These are phyloP conservation scores for Falco concolor DNA, from an alignment of 2,797 vertebrate species.

Conservation along the genomic window DNA sequence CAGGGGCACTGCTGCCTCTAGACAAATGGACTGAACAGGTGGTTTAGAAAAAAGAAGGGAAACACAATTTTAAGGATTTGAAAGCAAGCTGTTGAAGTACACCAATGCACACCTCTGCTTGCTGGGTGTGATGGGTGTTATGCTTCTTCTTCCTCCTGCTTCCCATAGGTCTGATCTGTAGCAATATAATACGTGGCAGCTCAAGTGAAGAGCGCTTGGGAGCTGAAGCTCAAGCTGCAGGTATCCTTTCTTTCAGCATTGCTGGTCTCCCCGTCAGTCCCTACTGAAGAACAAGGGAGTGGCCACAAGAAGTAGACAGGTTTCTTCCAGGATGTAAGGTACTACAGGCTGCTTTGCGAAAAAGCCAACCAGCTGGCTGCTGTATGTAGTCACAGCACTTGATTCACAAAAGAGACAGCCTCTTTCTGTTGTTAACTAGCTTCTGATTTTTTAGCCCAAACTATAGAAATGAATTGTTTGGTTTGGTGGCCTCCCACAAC, in stretches of 20 bases:
- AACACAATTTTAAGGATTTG: neutral
- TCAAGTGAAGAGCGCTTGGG: neutral
- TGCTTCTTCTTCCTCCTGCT: neutral
- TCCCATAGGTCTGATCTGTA: neutral
- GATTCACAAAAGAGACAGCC: neutral
- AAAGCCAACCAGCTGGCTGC: neutral
- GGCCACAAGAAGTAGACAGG: neutral
- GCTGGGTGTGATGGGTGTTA: neutral
- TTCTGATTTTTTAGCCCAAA: neutral
- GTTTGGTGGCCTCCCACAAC: neutral
- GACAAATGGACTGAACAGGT: neutral
- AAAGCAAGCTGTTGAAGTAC: neutral
- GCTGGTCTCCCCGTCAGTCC: neutral
- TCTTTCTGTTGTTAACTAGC: neutral
- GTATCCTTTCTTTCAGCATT: neutral
- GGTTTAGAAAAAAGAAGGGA: neutral
- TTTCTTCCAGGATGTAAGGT: neutral
- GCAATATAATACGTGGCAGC: neutral
- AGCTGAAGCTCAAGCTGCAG: neutral
- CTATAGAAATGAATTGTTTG: neutral
- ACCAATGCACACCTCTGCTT: neutral
- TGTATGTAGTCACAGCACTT: neutral
- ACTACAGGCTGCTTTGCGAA: neutral
- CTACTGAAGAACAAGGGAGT: neutral
- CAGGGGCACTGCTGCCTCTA: neutral